Evolutionary conservation across 1,140 invertebrate species (phyloP).

Genomic region (Varroa destructor): DNA sequence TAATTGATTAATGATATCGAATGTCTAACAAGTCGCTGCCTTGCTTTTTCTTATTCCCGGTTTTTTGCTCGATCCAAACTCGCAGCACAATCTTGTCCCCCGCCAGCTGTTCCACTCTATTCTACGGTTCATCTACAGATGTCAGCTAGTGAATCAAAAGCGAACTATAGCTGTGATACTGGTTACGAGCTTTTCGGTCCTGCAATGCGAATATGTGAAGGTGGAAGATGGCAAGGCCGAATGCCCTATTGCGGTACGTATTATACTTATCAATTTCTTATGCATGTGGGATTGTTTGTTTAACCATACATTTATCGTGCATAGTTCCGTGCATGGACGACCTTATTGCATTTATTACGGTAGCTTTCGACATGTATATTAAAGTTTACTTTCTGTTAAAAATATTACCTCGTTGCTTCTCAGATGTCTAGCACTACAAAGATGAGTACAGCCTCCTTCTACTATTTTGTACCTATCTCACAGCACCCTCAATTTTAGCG

Average conservation of each 20-base stretch:
- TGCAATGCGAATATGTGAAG: conserved; percentile 53
- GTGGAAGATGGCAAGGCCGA: conserved; percentile 60
- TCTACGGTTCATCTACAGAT: conserved; percentile 50
- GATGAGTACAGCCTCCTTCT: no score
- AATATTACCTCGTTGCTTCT: no score
- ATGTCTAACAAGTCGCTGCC: no score
- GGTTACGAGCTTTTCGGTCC: conserved; percentile 61
- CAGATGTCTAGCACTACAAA: no score
- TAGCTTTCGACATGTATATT: background rate
- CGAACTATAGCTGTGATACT: conserved; percentile 64
- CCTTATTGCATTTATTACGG: background rate
- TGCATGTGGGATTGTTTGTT: no score
- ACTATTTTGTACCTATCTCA: no score
- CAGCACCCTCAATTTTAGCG: no score
- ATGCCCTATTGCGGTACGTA: conserved; percentile 65
- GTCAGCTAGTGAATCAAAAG: conserved; percentile 38
- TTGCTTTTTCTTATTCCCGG: no score
- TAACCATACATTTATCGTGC: background rate
- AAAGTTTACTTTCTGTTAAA: background rate
- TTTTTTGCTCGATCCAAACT: no score
- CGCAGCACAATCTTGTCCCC: conserved; percentile 32
- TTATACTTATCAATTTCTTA: background rate
- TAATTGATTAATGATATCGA: no score
- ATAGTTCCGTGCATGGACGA: background rate
- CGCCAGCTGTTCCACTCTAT: conserved; percentile 64